Evolutionary conservation across 2,888 invertebrate species (phyloP).

Genomic region (Andricus quercusramuli): DNA sequence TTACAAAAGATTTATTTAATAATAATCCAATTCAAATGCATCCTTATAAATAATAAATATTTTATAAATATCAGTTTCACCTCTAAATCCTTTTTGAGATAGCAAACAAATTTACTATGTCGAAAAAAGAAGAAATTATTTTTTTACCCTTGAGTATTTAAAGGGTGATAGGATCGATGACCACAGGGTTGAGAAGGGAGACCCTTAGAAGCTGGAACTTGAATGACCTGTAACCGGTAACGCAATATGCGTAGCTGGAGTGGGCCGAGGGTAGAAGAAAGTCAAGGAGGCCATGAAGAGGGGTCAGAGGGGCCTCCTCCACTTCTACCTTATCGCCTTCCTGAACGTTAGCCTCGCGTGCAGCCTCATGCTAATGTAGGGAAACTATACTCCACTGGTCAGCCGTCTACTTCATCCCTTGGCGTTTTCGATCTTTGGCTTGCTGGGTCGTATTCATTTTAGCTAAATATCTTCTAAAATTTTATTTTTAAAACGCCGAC

Average conservation of each 20-base stretch:
- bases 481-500: neutral
- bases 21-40: neutral
- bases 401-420: slow-evolving; percentile 66
- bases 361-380: slow-evolving; percentile 74
- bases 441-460: neutral
- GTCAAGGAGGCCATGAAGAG: slow-evolving; percentile 59
- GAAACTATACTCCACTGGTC: slow-evolving; percentile 70
- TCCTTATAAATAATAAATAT: too few species aligned
- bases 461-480: neutral
- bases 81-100: neutral
- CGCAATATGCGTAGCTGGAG: slow-evolving; percentile 25
- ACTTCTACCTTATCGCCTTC: slow-evolving; percentile 72
- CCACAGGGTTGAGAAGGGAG: slow-evolving; percentile 11
- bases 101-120: neutral
- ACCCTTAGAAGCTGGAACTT: neutral
- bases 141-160: neutral
- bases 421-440: slow-evolving; percentile 53
- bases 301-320: slow-evolving; percentile 55
- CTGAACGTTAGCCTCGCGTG: slow-evolving; percentile 76
- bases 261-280: slow-evolving; percentile 45
- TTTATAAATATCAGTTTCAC: too few species aligned
- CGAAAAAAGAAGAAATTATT: neutral
- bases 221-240: slow-evolving; percentile 28
- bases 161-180: slow-evolving; percentile 29
- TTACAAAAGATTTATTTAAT: neutral